Evolutionary conservation across 2,797 vertebrate species (phyloP).

Genomic region (Silurus aristotelis): DNA sequence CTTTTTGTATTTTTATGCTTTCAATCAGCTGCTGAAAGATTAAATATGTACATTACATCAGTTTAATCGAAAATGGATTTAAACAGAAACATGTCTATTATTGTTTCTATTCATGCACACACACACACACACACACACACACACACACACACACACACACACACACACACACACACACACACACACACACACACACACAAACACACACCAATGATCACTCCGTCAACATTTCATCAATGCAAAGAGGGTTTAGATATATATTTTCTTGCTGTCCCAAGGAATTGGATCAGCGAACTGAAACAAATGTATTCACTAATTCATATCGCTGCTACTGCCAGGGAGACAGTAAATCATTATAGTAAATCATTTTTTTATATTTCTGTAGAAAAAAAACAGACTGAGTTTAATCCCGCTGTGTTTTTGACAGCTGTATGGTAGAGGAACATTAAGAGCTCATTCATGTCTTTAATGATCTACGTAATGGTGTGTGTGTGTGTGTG

Average conservation of each 20-base stretch:
- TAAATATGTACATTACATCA: conserved; percentile 30
- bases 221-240: conserved; percentile 35
- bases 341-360: conserved; percentile 26
- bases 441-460: conserved; percentile 78
- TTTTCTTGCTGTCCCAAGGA: conserved; percentile 29
- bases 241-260: conserved; percentile 19
- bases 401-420: conserved; percentile 62
- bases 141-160: conserved; percentile 32
- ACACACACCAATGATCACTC: conserved; percentile 27
- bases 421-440: conserved; percentile 78
- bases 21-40: conserved; percentile 25
- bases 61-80: conserved; percentile 43
- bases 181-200: background rate
- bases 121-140: conserved; percentile 29
- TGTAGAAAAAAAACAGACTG: conserved; percentile 57
- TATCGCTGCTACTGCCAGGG: conserved; percentile 5
- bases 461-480: conserved; percentile 80
- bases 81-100: conserved; percentile 34
- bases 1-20: conserved; percentile 34
- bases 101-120: conserved; percentile 23
- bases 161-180: conserved; percentile 17
- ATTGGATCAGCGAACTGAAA: conserved; percentile 37
- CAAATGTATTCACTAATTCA: conserved; percentile 44
- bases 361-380: conserved; percentile 27
- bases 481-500: conserved; percentile 66